A percentile compares a stretch with the other conserved stretches of the same genome.
Evolutionary conservation across 2,113 vertebrate genomes (phyloP).

Genomic region (Pelecanoides urinatrix): DNA sequence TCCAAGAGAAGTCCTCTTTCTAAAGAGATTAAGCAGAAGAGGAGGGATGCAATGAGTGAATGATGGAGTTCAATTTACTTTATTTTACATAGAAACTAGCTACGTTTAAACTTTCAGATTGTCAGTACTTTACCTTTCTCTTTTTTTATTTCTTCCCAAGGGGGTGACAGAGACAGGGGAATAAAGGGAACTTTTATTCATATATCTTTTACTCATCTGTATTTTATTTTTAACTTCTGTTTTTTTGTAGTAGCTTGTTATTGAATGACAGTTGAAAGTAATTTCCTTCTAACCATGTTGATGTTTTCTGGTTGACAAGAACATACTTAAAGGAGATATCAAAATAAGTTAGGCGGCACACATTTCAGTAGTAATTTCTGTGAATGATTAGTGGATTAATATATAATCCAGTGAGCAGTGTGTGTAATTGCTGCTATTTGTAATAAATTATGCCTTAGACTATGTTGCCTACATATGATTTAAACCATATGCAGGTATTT

Average conservation of each 20-base stretch:
- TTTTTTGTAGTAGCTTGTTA: background rate
- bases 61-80: background rate
- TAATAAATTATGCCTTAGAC: background rate
- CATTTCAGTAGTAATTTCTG: background rate
- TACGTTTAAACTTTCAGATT: background rate
- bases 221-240: background rate
- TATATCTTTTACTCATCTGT: rapidly evolving
- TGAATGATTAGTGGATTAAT: background rate
- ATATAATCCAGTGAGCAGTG: background rate
- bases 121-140: background rate
- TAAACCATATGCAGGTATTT: background rate
- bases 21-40: background rate
- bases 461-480: background rate
- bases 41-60: background rate
- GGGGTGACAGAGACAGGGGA: background rate
- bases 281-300: background rate
- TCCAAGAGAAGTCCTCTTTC: background rate
- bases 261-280: background rate
- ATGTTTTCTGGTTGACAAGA: background rate
- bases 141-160: background rate
- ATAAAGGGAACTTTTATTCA: background rate
- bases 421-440: background rate
- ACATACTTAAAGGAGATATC: background rate
- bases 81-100: background rate
- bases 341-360: background rate